Base-by-base conservation (phyloP, 2,888 invertebrate genomes). In the Bedellia somnulentella region DNA sequence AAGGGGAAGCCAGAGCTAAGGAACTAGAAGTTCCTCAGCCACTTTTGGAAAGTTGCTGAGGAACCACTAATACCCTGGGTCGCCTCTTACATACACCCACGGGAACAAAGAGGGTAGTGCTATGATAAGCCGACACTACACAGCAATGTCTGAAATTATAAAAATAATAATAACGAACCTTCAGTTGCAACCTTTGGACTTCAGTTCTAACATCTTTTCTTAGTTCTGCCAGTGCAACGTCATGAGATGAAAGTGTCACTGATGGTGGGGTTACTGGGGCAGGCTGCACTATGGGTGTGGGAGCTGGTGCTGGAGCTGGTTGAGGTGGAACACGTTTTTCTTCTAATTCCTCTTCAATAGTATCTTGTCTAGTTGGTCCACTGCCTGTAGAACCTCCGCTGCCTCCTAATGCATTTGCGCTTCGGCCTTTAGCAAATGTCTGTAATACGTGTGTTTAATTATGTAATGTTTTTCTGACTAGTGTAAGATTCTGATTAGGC, bases 341-440 rank as follows among this genome's bases (percentile, higher is more conserved):
- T 24, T 81, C 82, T 32, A 78, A 73, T 37, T 80, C 79, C 55
- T 89, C 89, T 52, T 89, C 89, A 44, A 90, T 89, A 30, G 89
- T 88, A 50, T 89, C 89, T 52, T 87, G 86, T 21, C 87, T 76
- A 3, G 81, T 79, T 13, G 81, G 21, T 2, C 15, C 18, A 9
- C 27, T 24, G 39, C 39, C 24, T n/a, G n/a, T n/a, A n/a, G n/a
- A n/a, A n/a, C n/a, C n/a, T 45, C 42, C 50, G 70, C 61, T 60
- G 60, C 49, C 57, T 56, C 44, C 75, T 54, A 61, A 66, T 58
- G 57, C 83, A 43, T 49, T 59, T 42, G 57, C 42, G 37, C 49
- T 56, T 28, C 52, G 61, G 23, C 43, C 57, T 39, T 50, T 64
- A 37, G 49, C 67, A 45, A 50, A 67, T 35, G 67, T 57, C 13